Evolutionary conservation across 2,113 vertebrate genomes (phyloP), one percentile per base, ranked within the genome.

Genomic region (Cyrtonyx montezumae): DNA sequence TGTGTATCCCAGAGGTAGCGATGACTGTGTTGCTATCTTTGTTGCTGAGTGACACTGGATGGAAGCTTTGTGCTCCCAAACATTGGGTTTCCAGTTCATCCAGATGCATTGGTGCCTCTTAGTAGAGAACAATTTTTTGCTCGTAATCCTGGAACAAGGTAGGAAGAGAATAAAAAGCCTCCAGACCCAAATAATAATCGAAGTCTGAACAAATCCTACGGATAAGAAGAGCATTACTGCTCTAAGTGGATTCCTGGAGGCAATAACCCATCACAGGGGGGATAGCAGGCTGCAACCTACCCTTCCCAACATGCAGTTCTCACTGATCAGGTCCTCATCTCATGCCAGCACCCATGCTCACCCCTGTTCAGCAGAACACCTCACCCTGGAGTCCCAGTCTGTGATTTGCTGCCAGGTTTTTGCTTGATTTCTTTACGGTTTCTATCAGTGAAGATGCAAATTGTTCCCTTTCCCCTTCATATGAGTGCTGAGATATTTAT

Each of bases 301-400:
- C 18, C 16, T 40, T 69, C 43, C 23, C n/a, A 58, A 2, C 2
- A 1, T 0, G 0, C 22, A 76, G 9, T 15, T 70, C 11, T 21
- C 12, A 32, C 10, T 49, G 32, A 25, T 11, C 17, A 37, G 5
- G 32, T 42, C 43, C 16, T 73, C 28, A 6, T 2, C 30, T 30
- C 28, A 9, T 14, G 40, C 20, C 15, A 53, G 7, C 25, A 23
- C 11, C 65, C 48, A 46, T 37, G 36, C 37, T 55, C 7, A 3
- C 9, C 48, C 26, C 22, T 14, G 6, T 23, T 40, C 70, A 36
- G 13, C 17, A 23, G 9, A 43, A 23, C 8, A 26, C 6, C 4
- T 67, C 37, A 3, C 17, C 36, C 18, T 56, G 32, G 77, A 77
- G 30, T 9, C 67, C 49, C 37, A 15, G 19, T 65, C 30, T n/a